A percentile compares a stretch with the other conserved stretches of the same genome.
phyloP scores from a whole-genome alignment of 2,113 vertebrate genomes.

The Mungos mungo region DNA sequence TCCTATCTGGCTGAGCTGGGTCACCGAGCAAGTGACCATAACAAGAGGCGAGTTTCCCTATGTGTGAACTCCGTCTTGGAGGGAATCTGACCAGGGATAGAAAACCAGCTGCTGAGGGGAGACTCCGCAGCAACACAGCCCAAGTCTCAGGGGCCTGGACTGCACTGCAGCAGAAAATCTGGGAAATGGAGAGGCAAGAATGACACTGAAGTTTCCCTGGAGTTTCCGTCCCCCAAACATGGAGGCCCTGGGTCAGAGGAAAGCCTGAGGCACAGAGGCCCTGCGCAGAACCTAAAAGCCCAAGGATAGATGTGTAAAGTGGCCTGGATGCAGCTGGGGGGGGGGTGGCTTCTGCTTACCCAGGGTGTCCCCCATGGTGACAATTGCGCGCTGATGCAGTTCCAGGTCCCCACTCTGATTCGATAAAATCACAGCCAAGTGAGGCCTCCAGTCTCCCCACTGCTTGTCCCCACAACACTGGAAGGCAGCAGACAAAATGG shows the following conservation, averaged over 20 bases:
- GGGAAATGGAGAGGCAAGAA: background rate
- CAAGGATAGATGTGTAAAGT: background rate
- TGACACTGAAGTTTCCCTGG: background rate
- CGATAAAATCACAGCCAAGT: conserved; percentile 92
- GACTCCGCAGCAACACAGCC: background rate
- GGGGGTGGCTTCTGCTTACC: conserved; percentile 81
- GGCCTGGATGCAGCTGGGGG: background rate
- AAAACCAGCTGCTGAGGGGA: too few relatives aligned
- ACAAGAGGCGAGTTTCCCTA: fast-evolving
- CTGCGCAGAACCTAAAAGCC: background rate
- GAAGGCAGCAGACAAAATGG: background rate
- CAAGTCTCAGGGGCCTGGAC: background rate
- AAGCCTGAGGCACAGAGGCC: background rate
- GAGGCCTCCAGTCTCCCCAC: conserved; percentile 95
- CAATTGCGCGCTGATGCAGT: conserved; percentile 85
- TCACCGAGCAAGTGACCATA: background rate
- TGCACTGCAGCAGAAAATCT: background rate
- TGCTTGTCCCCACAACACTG: conserved; percentile 90
- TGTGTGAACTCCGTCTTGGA: background rate
- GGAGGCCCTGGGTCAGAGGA: background rate
- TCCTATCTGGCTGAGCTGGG: background rate
- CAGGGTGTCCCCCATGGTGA: conserved; percentile 92
- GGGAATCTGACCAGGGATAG: background rate
- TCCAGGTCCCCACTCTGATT: conserved; percentile 87
- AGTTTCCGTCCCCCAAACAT: background rate